phyloP scores from a whole-genome alignment of 2,113 vertebrate genomes.

The Forbesichthys agassizii region DNA sequence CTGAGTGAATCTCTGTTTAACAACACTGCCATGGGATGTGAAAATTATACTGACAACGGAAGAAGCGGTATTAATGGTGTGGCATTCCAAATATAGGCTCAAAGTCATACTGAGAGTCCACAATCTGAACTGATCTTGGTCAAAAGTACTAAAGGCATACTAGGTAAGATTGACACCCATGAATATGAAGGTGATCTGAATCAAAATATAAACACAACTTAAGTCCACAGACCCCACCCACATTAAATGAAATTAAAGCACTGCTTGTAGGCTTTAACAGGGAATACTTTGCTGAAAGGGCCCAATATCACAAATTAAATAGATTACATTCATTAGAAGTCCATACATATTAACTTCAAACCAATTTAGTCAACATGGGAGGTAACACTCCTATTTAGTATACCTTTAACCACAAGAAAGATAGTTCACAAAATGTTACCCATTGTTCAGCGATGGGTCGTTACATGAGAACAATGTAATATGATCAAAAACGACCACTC shows the following conservation, averaged over 20 bases:
- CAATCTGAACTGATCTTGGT: background rate
- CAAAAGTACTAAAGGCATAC: background rate
- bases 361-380: too few species aligned
- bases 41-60: constrained; percentile 4
- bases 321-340: too few species aligned
- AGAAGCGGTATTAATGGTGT: constrained; percentile 16
- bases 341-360: too few species aligned
- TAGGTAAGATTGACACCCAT: background rate
- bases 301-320: too few species aligned
- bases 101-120: constrained; percentile 12
- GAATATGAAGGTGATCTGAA: background rate
- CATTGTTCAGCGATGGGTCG: constrained; percentile 1
- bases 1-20: constrained; percentile 29
- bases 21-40: constrained; percentile 2
- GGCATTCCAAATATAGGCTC: constrained; percentile 26
- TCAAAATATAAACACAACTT: too few species aligned
- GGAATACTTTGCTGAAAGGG: too few species aligned
- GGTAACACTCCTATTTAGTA: too few species aligned
- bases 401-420: constrained; percentile 13
- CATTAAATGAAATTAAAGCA: too few species aligned
- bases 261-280: too few species aligned
- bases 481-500: constrained; percentile 39
- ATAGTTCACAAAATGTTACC: constrained; percentile 3
- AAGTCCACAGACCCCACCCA: too few species aligned
- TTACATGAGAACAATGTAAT: constrained; percentile 32